Percentiles rank a stretch among this genome's conserved stretches.
Conservation (phyloP, 2,113 vertebrate species). For the Rhinolophus ferrumequinum region DNA sequence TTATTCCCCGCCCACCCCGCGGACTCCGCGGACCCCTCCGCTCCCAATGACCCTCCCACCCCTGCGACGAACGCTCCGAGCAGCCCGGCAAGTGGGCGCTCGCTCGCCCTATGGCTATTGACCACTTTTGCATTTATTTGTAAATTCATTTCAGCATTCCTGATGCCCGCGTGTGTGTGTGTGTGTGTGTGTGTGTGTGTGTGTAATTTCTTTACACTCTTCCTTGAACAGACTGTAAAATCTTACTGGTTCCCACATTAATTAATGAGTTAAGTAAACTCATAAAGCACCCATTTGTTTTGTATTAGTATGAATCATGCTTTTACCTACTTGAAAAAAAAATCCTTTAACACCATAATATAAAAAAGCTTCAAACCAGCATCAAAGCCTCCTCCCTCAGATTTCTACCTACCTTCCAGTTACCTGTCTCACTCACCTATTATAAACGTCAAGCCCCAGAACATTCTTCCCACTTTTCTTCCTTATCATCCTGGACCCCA, state of each 20-base stretch:
- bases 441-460: not conserved
- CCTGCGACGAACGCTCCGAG: constrained; percentile 80
- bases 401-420: not conserved
- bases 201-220: too few species aligned
- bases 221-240: not conserved
- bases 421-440: too few species aligned
- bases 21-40: not conserved
- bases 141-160: not conserved
- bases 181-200: not conserved
- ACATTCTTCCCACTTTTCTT: not conserved
- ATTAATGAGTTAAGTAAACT: not conserved
- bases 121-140: not conserved
- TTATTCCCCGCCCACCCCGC: not conserved
- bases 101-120: constrained; percentile 70
- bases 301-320: not conserved
- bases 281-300: not conserved
- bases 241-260: not conserved
- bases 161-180: not conserved
- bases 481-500: not conserved
- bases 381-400: not conserved
- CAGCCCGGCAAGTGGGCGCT: constrained; percentile 94
- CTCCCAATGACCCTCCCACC: not conserved
- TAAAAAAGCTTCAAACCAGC: not conserved
- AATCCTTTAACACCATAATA: not conserved
- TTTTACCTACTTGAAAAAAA: not conserved